Percentiles rank a stretch among this genome's conserved stretches.
Evolutionary conservation across 2,113 vertebrate genomes (phyloP).

Genomic region (Nerophis ophidion): DNA sequence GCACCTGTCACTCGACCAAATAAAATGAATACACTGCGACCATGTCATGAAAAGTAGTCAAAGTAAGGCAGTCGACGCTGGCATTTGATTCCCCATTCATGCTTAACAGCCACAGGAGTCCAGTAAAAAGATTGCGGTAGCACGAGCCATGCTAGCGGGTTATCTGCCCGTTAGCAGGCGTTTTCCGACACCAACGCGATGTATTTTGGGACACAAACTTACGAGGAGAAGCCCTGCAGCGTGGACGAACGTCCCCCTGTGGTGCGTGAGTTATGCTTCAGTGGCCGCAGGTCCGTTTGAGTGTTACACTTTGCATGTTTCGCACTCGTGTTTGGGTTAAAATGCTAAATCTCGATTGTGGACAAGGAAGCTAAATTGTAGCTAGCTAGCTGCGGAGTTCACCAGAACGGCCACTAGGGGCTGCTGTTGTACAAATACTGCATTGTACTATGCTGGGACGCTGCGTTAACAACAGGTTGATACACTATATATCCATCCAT

Average conservation of each 20-base stretch:
- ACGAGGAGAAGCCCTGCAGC: constrained; percentile 27
- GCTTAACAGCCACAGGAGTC: background rate
- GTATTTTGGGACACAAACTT: constrained; percentile 36
- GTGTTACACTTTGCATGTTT: constrained; percentile 9
- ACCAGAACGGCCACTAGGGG: constrained; percentile 17
- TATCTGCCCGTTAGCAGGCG: constrained; percentile 41
- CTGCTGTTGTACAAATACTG: constrained; percentile 28
- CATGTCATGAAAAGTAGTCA: background rate
- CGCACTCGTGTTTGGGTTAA: constrained; percentile 30
- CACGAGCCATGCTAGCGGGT: constrained; percentile 21
- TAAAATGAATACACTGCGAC: background rate
- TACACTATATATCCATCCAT: no score
- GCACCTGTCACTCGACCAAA: constrained; percentile 4
- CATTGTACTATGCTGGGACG: no score
- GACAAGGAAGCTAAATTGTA: constrained; percentile 35
- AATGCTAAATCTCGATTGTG: constrained; percentile 47
- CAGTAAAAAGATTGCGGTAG: background rate
- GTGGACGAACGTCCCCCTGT: constrained; percentile 25
- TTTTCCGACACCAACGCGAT: constrained; percentile 15
- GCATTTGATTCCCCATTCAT: no score
- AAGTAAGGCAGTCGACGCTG: accelerated
- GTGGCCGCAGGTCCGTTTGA: constrained; percentile 9
- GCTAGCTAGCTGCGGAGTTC: constrained; percentile 32
- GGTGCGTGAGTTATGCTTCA: constrained; percentile 41
- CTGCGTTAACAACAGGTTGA: no score